Conservation (phyloP, 2,888 invertebrate species). For the Folsomia candida region DNA sequence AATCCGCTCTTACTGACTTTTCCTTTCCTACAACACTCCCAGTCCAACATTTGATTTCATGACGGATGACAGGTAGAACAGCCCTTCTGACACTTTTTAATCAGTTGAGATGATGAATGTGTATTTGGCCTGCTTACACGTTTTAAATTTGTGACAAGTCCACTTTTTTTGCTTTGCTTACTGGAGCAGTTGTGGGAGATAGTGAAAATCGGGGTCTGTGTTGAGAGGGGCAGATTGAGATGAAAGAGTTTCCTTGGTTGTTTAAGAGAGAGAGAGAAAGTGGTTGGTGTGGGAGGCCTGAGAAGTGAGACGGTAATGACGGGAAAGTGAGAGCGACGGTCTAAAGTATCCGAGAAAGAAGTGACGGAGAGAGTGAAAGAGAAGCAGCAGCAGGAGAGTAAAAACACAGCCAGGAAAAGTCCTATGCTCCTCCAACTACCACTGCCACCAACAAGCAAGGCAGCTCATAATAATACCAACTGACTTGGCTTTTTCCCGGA, state of each 20-base stretch:
- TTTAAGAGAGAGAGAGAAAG: slow-evolving; percentile 27
- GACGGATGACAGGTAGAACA: slow-evolving; percentile 27
- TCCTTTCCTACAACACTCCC: neutral
- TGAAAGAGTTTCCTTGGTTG: slow-evolving; percentile 6
- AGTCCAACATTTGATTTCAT: neutral
- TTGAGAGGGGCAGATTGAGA: slow-evolving; percentile 35
- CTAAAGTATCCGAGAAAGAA: slow-evolving; percentile 20
- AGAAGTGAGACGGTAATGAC: slow-evolving; percentile 42
- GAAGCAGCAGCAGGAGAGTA: too few relatives aligned
- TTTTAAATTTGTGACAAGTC: neutral
- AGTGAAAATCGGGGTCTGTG: neutral
- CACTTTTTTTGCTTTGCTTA: too few relatives aligned
- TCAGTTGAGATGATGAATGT: too few relatives aligned
- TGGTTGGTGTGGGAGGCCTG: slow-evolving; percentile 34
- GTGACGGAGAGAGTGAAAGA: neutral
- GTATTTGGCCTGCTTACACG: too few relatives aligned
- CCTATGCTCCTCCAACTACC: too few relatives aligned
- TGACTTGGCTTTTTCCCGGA: neutral
- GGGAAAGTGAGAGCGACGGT: slow-evolving; percentile 32
- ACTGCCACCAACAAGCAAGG: neutral
- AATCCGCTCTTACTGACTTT: neutral
- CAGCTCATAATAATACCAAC: too few relatives aligned
- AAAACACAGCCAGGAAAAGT: slow-evolving; percentile 1
- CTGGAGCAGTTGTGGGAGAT: neutral
- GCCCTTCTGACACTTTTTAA: slow-evolving; percentile 29